Percentiles rank a stretch among this genome's conserved stretches.
Conservation (phyloP, 2,113 vertebrate genomes). For the Festucalex cinctus region DNA sequence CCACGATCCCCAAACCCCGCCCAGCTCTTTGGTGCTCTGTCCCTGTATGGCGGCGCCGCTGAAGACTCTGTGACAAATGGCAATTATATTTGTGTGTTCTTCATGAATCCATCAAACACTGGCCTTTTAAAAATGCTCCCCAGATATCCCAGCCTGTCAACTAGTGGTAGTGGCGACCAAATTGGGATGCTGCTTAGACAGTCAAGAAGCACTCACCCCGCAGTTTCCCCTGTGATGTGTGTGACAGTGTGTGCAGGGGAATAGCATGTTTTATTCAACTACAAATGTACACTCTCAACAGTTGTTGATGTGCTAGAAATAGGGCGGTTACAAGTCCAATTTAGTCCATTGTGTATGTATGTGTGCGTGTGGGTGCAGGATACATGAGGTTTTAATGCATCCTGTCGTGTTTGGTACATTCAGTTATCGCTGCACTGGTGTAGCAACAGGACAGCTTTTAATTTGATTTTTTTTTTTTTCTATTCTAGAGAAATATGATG, state of each 20-base stretch:
- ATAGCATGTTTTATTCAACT: conserved; percentile 80
- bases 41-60: conserved; percentile 69
- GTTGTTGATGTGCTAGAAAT: conserved; percentile 77
- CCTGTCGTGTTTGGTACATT: conserved; percentile 54
- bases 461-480: no score
- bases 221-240: conserved; percentile 75
- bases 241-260: conserved; percentile 76
- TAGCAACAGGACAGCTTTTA: conserved; percentile 17
- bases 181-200: conserved; percentile 80
- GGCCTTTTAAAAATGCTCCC: conserved; percentile 83
- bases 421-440: conserved; percentile 27
- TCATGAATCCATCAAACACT: conserved; percentile 82
- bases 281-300: conserved; percentile 79
- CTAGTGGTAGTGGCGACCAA: conserved; percentile 73
- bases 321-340: conserved; percentile 72
- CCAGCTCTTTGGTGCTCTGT: conserved; percentile 34
- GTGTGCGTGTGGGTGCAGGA: conserved; percentile 21
- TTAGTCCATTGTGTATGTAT: conserved; percentile 41
- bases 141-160: conserved; percentile 79
- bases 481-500: no score
- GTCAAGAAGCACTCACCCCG: conserved; percentile 74
- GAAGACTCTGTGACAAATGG: conserved; percentile 79
- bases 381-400: conserved; percentile 58
- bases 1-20: conserved; percentile 33
- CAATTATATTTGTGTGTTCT: conserved; percentile 85